Evolutionary conservation across 2,113 vertebrate species (phyloP), one percentile per base, ranked within the genome.

Genomic region (Oreotrochilus melanogaster): DNA sequence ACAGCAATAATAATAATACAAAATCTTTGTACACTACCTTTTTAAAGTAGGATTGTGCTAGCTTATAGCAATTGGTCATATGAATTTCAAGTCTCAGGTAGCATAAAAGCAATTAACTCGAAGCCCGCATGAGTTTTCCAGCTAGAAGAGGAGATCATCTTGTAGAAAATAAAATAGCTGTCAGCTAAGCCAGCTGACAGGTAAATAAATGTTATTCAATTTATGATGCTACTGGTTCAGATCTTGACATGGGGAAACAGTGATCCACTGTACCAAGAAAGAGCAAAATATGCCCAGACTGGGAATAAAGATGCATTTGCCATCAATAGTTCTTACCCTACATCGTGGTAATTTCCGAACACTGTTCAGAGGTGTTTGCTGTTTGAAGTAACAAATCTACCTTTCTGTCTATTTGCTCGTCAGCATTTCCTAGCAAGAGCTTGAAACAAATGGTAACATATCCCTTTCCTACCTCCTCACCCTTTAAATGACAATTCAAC

Each of bases 401-500:
- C 58, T 95, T 80, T 64, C 73, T 61, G 37, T 65, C 86, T 37
- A 23, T 91, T 91, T 92, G 42, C 75, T 89, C 61, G 7, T 71
- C 60, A 88, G 74, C 43, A 25, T 96, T 96, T 97, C 91, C 92
- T 88, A 95, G 88, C 7, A 33, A 78, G 88, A 91, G 51, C 65
- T 88, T 88, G 64, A 95, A 95, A 45, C 65, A 84, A 66, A 67
- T 28, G 28, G 51, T 42, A 82, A 86, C 64, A 81, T 19, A n/a
- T 84, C 85, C 76, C 86, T 84, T 92, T 92, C 73, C 61, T 84
- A 51, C 57, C 78, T 95, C 81, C 91, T 93, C 76, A 74, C 53
- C 85, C 86, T 94, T 92, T 88, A 95, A 88, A 88, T 11, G 88
- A 96, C 89, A 96, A 83, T 93, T 92, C 93, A 33, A 82, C 93